Percentiles rank a stretch among this genome's conserved stretches.
Evolutionary conservation across 1,140 invertebrate genomes (phyloP).

Genomic region (Papilio xuthus): DNA sequence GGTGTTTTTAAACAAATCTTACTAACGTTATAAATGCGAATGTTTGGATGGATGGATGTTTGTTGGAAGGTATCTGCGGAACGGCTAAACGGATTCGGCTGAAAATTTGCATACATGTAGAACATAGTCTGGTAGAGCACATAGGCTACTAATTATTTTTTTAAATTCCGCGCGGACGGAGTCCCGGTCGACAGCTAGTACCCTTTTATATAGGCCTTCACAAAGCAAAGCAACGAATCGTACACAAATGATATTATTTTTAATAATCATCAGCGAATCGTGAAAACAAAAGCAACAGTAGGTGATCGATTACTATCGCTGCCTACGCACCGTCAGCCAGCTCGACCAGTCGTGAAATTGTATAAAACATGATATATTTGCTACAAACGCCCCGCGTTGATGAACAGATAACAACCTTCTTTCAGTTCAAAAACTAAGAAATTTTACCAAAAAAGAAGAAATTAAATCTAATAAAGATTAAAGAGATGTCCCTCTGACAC

Average conservation of each 20-base stretch:
- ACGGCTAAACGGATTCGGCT: too few relatives aligned
- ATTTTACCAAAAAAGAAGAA: constrained; percentile 41
- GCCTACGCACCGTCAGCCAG: constrained; percentile 70
- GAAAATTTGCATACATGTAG: too few relatives aligned
- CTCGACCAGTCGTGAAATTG: constrained; percentile 59
- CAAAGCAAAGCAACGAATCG: not conserved
- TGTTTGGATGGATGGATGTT: too few relatives aligned
- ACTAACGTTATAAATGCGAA: too few relatives aligned
- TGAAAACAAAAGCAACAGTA: constrained; percentile 60
- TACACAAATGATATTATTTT: constrained; percentile 25
- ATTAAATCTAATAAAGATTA: constrained; percentile 27
- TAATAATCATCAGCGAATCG: constrained; percentile 58
- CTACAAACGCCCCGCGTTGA: constrained; percentile 55
- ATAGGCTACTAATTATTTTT: too few relatives aligned
- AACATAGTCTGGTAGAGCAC: too few relatives aligned
- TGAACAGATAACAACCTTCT: constrained; percentile 65
- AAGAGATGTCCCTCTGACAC: not conserved
- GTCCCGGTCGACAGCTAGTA: too few relatives aligned
- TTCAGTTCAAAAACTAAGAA: constrained; percentile 39
- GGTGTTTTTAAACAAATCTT: too few relatives aligned
- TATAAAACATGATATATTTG: constrained; percentile 73
- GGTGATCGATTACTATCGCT: constrained; percentile 71
- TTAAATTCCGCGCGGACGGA: too few relatives aligned
- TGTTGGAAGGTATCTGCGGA: too few relatives aligned
- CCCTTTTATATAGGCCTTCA: too few relatives aligned